phyloP scores from a whole-genome alignment of 2,113 vertebrate genomes.

The Emberiza fucata region DNA sequence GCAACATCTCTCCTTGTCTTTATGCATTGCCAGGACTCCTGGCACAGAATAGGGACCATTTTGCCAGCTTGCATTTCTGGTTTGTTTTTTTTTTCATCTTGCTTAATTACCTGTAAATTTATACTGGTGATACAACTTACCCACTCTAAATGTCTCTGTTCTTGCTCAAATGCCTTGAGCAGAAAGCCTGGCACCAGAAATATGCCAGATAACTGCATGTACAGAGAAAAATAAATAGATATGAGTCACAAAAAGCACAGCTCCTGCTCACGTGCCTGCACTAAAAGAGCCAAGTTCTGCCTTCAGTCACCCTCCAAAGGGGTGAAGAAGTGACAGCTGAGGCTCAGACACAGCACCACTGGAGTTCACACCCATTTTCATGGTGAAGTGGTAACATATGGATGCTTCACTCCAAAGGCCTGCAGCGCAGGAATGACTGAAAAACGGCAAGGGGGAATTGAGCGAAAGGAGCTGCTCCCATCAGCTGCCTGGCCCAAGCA shows the following conservation, averaged over 20 bases:
- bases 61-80: not conserved
- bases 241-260: not conserved
- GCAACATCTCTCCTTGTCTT: not conserved
- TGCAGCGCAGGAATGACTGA: not conserved
- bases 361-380: not conserved
- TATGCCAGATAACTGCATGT: not conserved
- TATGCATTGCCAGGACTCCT: not conserved
- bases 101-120: not conserved
- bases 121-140: not conserved
- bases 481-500: not conserved
- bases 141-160: not conserved
- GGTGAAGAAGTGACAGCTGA: not conserved
- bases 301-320: not conserved
- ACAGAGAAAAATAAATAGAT: not conserved
- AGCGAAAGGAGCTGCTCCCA: not conserved
- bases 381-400: not conserved
- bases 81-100: not conserved
- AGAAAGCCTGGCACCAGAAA: not conserved
- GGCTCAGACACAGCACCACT: not conserved
- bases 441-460: fast-evolving
- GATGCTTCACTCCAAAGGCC: not conserved
- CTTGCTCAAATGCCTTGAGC: not conserved
- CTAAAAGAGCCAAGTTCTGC: not conserved
- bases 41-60: not conserved
- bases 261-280: not conserved